Conservation (phyloP, 2,888 invertebrate species). For the Hedychridium roseum region DNA sequence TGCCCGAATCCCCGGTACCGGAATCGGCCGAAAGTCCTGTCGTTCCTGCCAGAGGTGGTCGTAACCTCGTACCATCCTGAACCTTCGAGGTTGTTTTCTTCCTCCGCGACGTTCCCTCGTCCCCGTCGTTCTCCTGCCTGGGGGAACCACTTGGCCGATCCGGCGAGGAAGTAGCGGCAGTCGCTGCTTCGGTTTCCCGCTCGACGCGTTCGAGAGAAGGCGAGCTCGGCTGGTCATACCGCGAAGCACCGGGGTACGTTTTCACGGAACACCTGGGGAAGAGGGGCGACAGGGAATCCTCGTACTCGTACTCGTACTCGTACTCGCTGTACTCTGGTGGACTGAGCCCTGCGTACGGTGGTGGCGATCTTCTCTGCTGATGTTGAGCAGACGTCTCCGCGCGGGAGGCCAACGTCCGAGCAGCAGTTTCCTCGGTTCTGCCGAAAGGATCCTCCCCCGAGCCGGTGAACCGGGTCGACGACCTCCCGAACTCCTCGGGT, state of each 20-base stretch:
- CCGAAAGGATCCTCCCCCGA: neutral
- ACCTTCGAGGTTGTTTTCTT: neutral
- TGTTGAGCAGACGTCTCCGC: no score
- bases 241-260: slow-evolving; percentile 21
- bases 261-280: slow-evolving; percentile 33
- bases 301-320: slow-evolving; percentile 17
- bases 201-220: neutral
- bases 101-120: slow-evolving; percentile 9
- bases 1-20: slow-evolving; percentile 59
- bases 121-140: slow-evolving; percentile 9
- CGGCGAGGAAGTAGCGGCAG: no score
- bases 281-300: slow-evolving; percentile 23
- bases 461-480: neutral
- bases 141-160: no score
- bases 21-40: slow-evolving; percentile 58
- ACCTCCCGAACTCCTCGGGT: neutral
- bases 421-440: neutral
- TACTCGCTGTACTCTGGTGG: slow-evolving; percentile 31
- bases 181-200: slow-evolving; percentile 1
- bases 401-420: neutral
- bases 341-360: slow-evolving; percentile 29
- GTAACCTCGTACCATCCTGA: slow-evolving; percentile 48
- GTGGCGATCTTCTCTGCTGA: slow-evolving; percentile 19
- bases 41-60: slow-evolving; percentile 53
- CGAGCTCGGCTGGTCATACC: no score